A percentile compares a stretch with the other conserved stretches of the same genome.
These are phyloP conservation scores for Gymnosoma rotundatum DNA, from an alignment of 2,888 invertebrate genomes.

Conservation along the genomic window DNA sequence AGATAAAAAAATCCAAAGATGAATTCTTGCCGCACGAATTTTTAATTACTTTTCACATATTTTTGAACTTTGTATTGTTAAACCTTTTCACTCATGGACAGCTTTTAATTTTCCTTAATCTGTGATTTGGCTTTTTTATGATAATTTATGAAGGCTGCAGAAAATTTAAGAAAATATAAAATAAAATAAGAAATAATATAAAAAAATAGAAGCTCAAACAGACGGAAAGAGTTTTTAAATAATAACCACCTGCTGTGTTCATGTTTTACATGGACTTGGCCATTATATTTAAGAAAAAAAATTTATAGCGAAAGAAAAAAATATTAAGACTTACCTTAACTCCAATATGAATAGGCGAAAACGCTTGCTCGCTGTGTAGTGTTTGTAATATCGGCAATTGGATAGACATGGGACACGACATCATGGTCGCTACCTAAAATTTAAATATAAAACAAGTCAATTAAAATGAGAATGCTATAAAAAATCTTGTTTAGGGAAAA, in stretches of 20 bases:
- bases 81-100: too few relatives aligned
- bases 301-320: background rate
- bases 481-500: background rate
- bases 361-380: conserved; percentile 80
- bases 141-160: too few relatives aligned
- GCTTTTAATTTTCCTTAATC: too few relatives aligned
- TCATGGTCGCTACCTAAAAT: conserved; percentile 79
- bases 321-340: conserved; percentile 79
- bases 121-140: too few relatives aligned
- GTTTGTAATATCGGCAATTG: conserved; percentile 82
- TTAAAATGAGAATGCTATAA: background rate
- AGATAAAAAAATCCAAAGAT: too few relatives aligned
- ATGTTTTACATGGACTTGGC: background rate
- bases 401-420: conserved; percentile 83
- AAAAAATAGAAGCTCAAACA: too few relatives aligned
- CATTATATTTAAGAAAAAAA: background rate
- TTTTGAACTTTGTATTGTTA: too few relatives aligned
- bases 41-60: too few relatives aligned
- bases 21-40: too few relatives aligned
- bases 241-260: background rate
- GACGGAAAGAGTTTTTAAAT: background rate
- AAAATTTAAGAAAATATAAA: too few relatives aligned
- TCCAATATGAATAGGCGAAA: conserved; percentile 82
- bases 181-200: too few relatives aligned
- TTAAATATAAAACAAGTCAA: background rate